Evolutionary conservation across 2,888 invertebrate species (phyloP), one percentile per base, ranked within the genome.

Genomic region (Patella pellucida): DNA sequence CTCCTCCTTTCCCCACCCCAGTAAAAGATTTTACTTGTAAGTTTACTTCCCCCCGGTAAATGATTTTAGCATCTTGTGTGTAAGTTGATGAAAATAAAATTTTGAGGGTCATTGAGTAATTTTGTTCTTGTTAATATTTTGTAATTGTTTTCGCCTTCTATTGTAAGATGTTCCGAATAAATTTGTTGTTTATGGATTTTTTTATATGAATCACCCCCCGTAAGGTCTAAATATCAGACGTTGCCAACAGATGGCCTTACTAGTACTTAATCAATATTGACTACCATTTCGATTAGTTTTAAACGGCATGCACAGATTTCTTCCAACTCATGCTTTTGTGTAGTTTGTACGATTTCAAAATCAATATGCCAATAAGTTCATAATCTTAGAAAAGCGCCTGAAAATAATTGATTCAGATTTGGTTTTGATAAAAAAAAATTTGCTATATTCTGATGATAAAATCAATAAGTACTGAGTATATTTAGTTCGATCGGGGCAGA

Each of bases 391-490:
- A 19, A 62, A 23, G 19, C 12, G 62, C 19, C 19, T 62, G 62
- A 62, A 62, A 7, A 62, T 62, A 62, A 62, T 62, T 62, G 62
- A 62, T 62, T 62, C 62, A 62, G 62, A 19, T 23, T 62, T 23
- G 19, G 23, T 62, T 62, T 62, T 62, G 62, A 62, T 62, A 62
- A 62, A 41, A n/a, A 31, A 62, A 23, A 23, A 23, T 62, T 62
- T 23, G 14, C 62, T 23, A 23, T 62, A 62, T 62, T 62, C 62
- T 62, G 62, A 62, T 62, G 62, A 23, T 23, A 7, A 62, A n/a
- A 62, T 62, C 62, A 62, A 62, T 62, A 62, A 62, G 23, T 62
- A 23, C 19, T 12, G 14, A 14, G 19, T 62, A 23, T 62, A 62
- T 62, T 62, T 23, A 62, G 62, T 62, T 62, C 62, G 62, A 62